Conservation (phyloP, 2,888 invertebrate species). For the Acleris laterana region DNA sequence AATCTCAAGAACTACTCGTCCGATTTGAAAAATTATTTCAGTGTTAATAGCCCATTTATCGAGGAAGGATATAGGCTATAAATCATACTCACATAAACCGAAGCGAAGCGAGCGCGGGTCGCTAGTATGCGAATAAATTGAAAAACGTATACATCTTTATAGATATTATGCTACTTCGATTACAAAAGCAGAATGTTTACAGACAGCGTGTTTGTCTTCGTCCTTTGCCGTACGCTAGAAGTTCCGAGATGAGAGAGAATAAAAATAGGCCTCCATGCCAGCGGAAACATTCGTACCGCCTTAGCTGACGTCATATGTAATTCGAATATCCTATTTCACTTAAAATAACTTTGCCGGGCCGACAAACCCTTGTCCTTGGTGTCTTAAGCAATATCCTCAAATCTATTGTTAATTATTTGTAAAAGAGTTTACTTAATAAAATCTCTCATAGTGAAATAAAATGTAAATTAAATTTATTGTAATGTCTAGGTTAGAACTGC, state of each 20-base stretch:
- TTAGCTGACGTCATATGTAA: conserved; percentile 15
- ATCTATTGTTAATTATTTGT: not conserved
- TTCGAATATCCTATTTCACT: conserved; percentile 4
- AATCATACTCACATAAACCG: too few relatives aligned
- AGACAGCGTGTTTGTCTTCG: conserved; percentile 16
- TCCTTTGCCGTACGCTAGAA: conserved; percentile 23
- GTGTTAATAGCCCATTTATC: too few relatives aligned
- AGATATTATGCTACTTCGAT: conserved; percentile 3
- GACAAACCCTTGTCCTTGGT: not conserved
- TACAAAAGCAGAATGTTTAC: conserved; percentile 25
- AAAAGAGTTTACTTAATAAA: too few relatives aligned
- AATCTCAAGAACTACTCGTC: too few relatives aligned
- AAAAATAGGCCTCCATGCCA: conserved; percentile 27
- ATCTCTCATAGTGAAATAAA: too few relatives aligned
- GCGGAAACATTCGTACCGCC: conserved; percentile 18
- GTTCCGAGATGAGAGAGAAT: conserved; percentile 27
- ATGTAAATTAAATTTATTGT: too few relatives aligned
- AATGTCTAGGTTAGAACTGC: too few relatives aligned
- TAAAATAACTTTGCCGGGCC: not conserved
- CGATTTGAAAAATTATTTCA: too few relatives aligned
- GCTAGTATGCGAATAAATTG: not conserved
- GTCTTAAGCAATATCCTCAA: not conserved
- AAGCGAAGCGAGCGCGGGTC: too few relatives aligned
- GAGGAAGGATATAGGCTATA: too few relatives aligned
- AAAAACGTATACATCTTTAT: not conserved